These are phyloP conservation scores for Drosophila aff. DNA, from an alignment of 1,140 invertebrate species.

Conservation along the genomic window DNA sequence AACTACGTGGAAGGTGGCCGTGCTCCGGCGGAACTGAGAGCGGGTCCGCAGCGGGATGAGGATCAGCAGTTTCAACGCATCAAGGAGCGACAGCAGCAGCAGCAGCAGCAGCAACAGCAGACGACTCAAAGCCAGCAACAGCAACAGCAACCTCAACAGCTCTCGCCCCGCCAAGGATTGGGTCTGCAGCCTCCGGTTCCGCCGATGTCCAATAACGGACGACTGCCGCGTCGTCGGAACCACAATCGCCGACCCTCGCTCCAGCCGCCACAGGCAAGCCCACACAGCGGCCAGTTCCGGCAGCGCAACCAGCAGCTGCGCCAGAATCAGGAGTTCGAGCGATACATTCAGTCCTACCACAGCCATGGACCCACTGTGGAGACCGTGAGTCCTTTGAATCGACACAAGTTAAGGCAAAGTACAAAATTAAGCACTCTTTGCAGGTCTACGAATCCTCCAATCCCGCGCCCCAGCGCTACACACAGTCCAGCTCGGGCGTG, in stretches of 20 bases:
- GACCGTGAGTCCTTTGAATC: slow-evolving; percentile 59
- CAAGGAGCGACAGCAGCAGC: slow-evolving; percentile 63
- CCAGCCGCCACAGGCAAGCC: slow-evolving; percentile 39
- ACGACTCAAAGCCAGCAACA: slow-evolving; percentile 17
- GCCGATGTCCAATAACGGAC: slow-evolving; percentile 27
- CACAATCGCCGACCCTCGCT: slow-evolving; percentile 57
- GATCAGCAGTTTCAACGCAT: slow-evolving; percentile 57
- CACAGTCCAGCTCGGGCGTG: slow-evolving; percentile 46
- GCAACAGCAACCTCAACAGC: slow-evolving; percentile 13
- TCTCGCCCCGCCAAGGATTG: slow-evolving; percentile 56
- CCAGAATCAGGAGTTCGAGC: slow-evolving; percentile 81
- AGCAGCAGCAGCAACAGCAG: slow-evolving; percentile 27
- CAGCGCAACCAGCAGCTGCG: slow-evolving; percentile 72
- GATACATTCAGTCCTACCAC: slow-evolving; percentile 80
- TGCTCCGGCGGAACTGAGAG: slow-evolving; percentile 70
- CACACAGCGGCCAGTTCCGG: slow-evolving; percentile 68
- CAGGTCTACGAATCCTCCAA: slow-evolving; percentile 78
- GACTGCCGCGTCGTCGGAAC: slow-evolving; percentile 48
- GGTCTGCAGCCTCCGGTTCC: slow-evolving; percentile 48
- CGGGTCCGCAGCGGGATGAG: slow-evolving; percentile 55
- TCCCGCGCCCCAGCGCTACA: slow-evolving; percentile 68
- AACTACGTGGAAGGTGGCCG: slow-evolving; percentile 67
- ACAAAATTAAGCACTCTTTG: neutral
- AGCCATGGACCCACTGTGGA: slow-evolving; percentile 80
- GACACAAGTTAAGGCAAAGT: neutral